Evolutionary conservation across 2,797 vertebrate genomes (phyloP).

Genomic region (Ispidina lecontei): DNA sequence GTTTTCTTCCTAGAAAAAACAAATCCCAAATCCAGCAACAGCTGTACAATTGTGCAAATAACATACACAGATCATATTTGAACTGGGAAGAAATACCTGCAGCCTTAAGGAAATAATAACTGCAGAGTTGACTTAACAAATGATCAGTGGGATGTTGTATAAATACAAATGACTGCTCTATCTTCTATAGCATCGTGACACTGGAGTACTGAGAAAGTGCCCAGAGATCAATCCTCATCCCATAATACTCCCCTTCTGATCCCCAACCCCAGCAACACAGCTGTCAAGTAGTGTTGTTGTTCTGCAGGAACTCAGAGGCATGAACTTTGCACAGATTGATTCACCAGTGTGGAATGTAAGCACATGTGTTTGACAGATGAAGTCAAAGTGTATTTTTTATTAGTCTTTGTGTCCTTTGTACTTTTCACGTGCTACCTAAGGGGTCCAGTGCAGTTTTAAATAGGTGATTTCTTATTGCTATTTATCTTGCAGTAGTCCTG

Average conservation of each 20-base stretch:
- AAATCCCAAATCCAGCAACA: background rate
- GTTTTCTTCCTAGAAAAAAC: slow-evolving; percentile 45
- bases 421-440: background rate
- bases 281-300: background rate
- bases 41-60: background rate
- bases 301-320: background rate
- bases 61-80: background rate
- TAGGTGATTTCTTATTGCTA: background rate
- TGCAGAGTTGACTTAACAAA: background rate
- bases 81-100: background rate
- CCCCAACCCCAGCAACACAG: background rate
- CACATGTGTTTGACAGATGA: background rate
- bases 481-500: background rate
- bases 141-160: background rate
- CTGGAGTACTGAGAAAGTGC: background rate
- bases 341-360: background rate
- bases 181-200: background rate
- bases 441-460: background rate
- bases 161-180: background rate
- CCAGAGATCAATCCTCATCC: background rate
- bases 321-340: background rate
- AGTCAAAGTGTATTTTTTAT: background rate
- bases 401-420: background rate
- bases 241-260: background rate
- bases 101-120: background rate